Conservation (phyloP, 2,113 vertebrate genomes). For the Microtus ochrogaster region DNA sequence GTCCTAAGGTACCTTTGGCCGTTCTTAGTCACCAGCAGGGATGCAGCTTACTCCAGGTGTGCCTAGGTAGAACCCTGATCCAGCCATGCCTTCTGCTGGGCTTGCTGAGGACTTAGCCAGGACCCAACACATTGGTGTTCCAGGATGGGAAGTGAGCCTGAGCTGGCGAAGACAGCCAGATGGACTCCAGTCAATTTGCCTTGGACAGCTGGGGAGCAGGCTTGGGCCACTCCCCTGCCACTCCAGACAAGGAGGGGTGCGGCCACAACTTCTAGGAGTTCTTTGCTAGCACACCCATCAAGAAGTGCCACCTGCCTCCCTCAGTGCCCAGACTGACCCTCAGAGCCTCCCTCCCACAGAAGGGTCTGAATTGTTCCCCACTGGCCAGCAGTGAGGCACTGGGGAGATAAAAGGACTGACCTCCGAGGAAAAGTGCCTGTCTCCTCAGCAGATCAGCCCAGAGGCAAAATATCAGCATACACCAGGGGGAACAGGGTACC, state of each 20-base stretch:
- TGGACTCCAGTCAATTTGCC: conserved; percentile 72
- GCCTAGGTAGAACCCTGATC: neutral
- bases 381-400: neutral
- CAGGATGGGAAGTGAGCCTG: conserved; percentile 53
- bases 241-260: conserved; percentile 59
- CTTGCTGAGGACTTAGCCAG: neutral
- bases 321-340: conserved; percentile 48
- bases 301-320: conserved; percentile 69
- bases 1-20: fast-evolving
- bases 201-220: conserved; percentile 79
- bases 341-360: conserved; percentile 16
- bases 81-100: neutral
- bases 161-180: conserved; percentile 61
- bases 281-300: conserved; percentile 20
- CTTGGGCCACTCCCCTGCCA: conserved; percentile 5
- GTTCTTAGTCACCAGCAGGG: neutral
- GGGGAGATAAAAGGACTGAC: neutral
- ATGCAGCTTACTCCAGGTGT: neutral
- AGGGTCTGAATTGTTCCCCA: neutral
- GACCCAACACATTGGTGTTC: neutral
- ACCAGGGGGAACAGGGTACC: neutral
- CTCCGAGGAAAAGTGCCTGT: neutral
- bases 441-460: neutral
- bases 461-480: neutral
- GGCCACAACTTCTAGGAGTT: conserved; percentile 74